Base-by-base conservation (phyloP, 2,888 invertebrate genomes). In the Eupeodes luniger region DNA sequence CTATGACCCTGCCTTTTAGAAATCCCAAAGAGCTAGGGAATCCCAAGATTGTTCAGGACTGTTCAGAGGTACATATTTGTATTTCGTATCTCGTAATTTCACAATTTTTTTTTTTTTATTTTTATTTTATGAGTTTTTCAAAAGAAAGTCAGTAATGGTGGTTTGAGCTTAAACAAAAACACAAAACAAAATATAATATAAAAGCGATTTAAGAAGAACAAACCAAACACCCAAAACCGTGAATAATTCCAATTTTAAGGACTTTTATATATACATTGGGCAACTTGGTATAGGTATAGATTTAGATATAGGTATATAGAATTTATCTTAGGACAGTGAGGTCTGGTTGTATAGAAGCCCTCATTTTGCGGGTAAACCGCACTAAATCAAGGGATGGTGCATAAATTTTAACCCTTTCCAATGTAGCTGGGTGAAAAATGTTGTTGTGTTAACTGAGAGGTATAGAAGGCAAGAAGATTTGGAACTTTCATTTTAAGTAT, bases 331-430 rank as follows among this genome's bases (percentile, higher is more conserved):
- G 76, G 83, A 80, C 49, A 61, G 85, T 69, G 87, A 34, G 44
- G 67, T 5, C 11, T 14, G 27, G n/a, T 66, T 49, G 14, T 51
- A 27, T 27, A 9, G 11, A 69, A 57, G 59, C 69, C 75, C 76
- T 61, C 53, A 76, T 83, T 80, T 84, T 61, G 72, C 5, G 79
- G 70, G 80, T 49, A 16, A 66, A 77, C 84, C 80, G 40, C 40
- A 84, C 84, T 87, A 87, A 84, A 87, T 87, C 87, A 84, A 84
- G 80, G 72, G 62, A 80, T 80, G 67, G 72, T 76, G 84, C 87
- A 84, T 80, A 87, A 70, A 84, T 84, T 80, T 87, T n/a, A 84
- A 80, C 87, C 80, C 84, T 84, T 84, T 67, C 64, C 49, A 4
- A 11, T 27, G 10, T 10, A 14, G 49, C 64, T 55, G n/a, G 19